A percentile compares a stretch with the other conserved stretches of the same genome.
Evolutionary conservation across 2,888 invertebrate genomes (phyloP).

Genomic region (Drosophila barbarae): DNA sequence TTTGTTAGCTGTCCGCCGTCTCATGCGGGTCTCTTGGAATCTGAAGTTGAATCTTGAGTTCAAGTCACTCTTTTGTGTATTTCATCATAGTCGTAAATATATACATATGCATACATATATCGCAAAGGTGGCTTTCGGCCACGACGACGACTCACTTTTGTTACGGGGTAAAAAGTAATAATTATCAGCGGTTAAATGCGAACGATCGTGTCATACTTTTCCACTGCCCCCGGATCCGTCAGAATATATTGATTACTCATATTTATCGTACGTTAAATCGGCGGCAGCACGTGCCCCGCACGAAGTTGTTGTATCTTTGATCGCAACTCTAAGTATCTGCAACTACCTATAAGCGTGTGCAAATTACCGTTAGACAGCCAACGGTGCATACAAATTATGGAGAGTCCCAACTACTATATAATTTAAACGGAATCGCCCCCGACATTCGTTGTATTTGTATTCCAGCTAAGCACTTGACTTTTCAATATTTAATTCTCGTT

Average conservation of each 20-base stretch:
- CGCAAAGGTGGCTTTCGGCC: slow-evolving; percentile 3
- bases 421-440: slow-evolving; percentile 14
- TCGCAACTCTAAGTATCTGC: slow-evolving; percentile 17
- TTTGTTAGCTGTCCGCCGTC: slow-evolving; percentile 34
- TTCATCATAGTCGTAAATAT: slow-evolving; percentile 61
- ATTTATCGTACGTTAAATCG: slow-evolving; percentile 41
- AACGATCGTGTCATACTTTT: slow-evolving; percentile 47
- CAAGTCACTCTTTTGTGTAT: slow-evolving; percentile 42
- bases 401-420: slow-evolving; percentile 12
- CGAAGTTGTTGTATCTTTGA: slow-evolving; percentile 6
- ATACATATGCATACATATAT: slow-evolving; percentile 1
- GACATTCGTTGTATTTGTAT: slow-evolving; percentile 11
- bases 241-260: slow-evolving; percentile 46
- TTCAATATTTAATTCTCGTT: slow-evolving; percentile 38
- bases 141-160: background rate
- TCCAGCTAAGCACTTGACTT: slow-evolving; percentile 42
- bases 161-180: slow-evolving; percentile 18
- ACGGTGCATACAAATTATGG: slow-evolving; percentile 42
- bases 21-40: slow-evolving; percentile 54
- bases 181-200: slow-evolving; percentile 36
- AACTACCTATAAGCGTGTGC: slow-evolving; percentile 27
- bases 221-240: slow-evolving; percentile 1
- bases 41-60: slow-evolving; percentile 38
- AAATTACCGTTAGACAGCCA: slow-evolving; percentile 34
- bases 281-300: slow-evolving; percentile 36